Percentiles rank a stretch among this genome's conserved stretches.
These are phyloP conservation scores for Gryllus longicercus DNA, from an alignment of 2,888 invertebrate species.

Conservation along the genomic window DNA sequence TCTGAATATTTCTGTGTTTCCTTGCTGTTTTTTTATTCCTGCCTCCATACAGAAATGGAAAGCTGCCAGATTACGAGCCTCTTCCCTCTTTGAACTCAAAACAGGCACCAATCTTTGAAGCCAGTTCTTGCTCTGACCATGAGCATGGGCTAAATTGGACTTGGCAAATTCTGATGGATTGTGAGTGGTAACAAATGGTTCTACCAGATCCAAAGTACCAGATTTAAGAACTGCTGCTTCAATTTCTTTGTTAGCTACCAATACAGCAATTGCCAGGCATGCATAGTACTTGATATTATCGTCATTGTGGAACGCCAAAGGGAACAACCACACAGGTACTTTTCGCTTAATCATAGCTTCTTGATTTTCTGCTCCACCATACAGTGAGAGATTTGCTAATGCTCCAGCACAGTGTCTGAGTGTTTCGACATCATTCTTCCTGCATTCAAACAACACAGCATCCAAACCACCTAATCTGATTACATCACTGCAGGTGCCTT, in stretches of 20 bases:
- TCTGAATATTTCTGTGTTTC: slow-evolving; percentile 83
- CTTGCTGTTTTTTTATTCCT: slow-evolving; percentile 91
- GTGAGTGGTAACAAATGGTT: slow-evolving; percentile 92
- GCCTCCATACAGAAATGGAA: slow-evolving; percentile 99
- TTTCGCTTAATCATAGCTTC: slow-evolving; percentile 94
- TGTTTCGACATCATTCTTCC: slow-evolving; percentile 88
- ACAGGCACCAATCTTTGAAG: slow-evolving; percentile 88
- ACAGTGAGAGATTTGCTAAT: slow-evolving; percentile 90
- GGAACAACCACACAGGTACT: slow-evolving; percentile 95
- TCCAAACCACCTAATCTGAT: slow-evolving; percentile 89
- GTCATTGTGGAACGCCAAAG: slow-evolving; percentile 92
- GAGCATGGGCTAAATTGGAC: slow-evolving; percentile 87
- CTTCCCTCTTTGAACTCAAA: slow-evolving; percentile 88
- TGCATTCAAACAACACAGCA: slow-evolving; percentile 90
- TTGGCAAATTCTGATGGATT: slow-evolving; percentile 93
- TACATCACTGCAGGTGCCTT: slow-evolving; percentile 91
- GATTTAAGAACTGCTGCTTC: slow-evolving; percentile 94
- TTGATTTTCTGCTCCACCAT: slow-evolving; percentile 95
- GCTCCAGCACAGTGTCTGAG: slow-evolving; percentile 95
- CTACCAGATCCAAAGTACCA: slow-evolving; percentile 93
- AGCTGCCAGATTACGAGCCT: slow-evolving; percentile 93
- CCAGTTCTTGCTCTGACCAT: slow-evolving; percentile 96
- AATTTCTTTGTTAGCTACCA: slow-evolving; percentile 96
- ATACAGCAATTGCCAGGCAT: slow-evolving; percentile 92
- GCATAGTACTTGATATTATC: slow-evolving; percentile 98